Evolutionary conservation across 2,113 vertebrate species (phyloP), one percentile per base, ranked within the genome.

Genomic region (Salvelinus namaycush): DNA sequence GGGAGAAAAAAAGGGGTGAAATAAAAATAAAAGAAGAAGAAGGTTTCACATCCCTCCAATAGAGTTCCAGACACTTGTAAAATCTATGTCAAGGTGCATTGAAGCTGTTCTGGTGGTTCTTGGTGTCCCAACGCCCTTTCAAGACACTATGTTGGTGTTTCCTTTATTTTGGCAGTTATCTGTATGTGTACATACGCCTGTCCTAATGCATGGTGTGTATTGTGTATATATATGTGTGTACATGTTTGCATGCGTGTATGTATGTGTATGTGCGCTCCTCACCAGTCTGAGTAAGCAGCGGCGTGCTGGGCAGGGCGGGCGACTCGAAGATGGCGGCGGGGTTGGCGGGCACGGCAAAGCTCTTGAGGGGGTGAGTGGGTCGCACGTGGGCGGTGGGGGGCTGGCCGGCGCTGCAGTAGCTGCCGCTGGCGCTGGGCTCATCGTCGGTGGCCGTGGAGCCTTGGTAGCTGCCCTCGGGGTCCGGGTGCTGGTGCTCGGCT

Each of bases 311-410:
- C 90, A 98, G 84, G 0, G 96, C 91, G 0, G 96, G 92, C 0
- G 92, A 91, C 62, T 99, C 98, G 0, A 95, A 99, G 71, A 77
- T 87, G 0, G 87, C 48, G 0, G 91, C 76, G 0, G 96, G 95
- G 66, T 97, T 84, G 0, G 96, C 95, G 0, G 96, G 97, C 84
- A 98, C 97, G 0, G 97, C 97, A 0, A 99, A 99, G 89, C 98
- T 99, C 94, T 99, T 99, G 75, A 99, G 88, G 0, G 98, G 97
- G 90, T 98, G 97, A 0, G 97, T 95, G 54, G 98, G 95, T 73
- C 96, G 93, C 54, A 98, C 89, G 0, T 97, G 97, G 34, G 96
- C 96, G 0, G 94, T 96, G 24, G 86, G 97, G 68, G 94, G 95
- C 51, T 54, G 51, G 51, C 51, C 51, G 4, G 51, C 14, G 14